Percentiles rank a stretch among this genome's conserved stretches.
Conservation (phyloP, 2,888 invertebrate genomes). For the Quadroppia sp. region DNA sequence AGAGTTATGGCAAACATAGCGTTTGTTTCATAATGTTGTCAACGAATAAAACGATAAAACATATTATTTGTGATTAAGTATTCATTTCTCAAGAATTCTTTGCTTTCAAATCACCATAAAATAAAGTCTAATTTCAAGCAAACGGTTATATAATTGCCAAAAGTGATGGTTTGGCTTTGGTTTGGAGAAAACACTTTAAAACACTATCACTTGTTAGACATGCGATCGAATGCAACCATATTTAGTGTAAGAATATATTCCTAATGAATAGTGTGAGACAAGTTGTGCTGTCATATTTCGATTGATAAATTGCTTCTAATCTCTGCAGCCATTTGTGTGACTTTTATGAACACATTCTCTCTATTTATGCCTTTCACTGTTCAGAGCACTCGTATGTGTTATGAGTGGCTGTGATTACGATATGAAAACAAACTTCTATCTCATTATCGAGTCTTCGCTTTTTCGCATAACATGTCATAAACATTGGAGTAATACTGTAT, state of each 20-base stretch:
- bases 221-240: background rate
- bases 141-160: slow-evolving; percentile 15
- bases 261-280: slow-evolving; percentile 27
- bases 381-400: background rate
- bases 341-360: background rate
- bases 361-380: background rate
- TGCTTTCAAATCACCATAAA: background rate
- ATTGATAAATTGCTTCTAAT: slow-evolving; percentile 31
- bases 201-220: slow-evolving; percentile 21
- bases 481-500: background rate
- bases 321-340: slow-evolving; percentile 18
- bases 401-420: background rate
- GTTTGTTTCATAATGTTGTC: too few species aligned
- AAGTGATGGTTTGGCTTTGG: too few species aligned
- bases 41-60: slow-evolving; percentile 1
- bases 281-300: slow-evolving; percentile 26
- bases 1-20: background rate
- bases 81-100: background rate
- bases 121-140: slow-evolving; percentile 12
- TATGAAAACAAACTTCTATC: slow-evolving; percentile 17
- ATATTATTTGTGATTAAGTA: slow-evolving; percentile 13
- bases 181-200: too few species aligned
- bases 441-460: background rate
- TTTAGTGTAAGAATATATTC: background rate
- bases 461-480: slow-evolving; percentile 14